A percentile compares a stretch with the other conserved stretches of the same genome.
Conservation (phyloP, 2,113 vertebrate genomes). For the Ceratotherium simum region DNA sequence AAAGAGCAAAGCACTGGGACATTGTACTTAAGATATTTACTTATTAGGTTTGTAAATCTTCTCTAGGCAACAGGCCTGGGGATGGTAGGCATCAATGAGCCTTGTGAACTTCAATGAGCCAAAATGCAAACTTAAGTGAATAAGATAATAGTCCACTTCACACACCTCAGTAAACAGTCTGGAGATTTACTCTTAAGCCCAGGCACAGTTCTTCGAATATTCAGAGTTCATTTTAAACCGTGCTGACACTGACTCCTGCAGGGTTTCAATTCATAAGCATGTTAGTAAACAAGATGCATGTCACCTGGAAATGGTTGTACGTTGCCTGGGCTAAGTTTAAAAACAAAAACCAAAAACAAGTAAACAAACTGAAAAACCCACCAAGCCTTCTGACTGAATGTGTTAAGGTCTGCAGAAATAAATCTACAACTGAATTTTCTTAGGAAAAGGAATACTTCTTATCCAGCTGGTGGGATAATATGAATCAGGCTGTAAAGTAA, state of each 20-base stretch:
- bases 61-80: background rate
- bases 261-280: slow-evolving; percentile 1
- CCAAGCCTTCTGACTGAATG: background rate
- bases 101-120: background rate
- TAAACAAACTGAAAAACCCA: background rate
- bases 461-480: background rate
- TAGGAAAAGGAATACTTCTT: background rate
- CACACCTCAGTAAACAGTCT: background rate
- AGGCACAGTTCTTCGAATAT: background rate
- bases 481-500: background rate
- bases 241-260: background rate
- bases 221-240: slow-evolving; percentile 49
- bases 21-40: background rate
- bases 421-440: background rate
- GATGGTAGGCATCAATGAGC: background rate
- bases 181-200: background rate
- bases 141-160: background rate
- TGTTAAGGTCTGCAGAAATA: background rate
- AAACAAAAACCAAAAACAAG: background rate
- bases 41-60: background rate
- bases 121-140: background rate
- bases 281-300: background rate
- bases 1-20: background rate
- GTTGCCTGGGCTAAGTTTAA: background rate
- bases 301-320: background rate